A percentile compares a stretch with the other conserved stretches of the same genome.
Conservation (phyloP, 2,888 invertebrate genomes). For the Lasioglossum pauxillum region DNA sequence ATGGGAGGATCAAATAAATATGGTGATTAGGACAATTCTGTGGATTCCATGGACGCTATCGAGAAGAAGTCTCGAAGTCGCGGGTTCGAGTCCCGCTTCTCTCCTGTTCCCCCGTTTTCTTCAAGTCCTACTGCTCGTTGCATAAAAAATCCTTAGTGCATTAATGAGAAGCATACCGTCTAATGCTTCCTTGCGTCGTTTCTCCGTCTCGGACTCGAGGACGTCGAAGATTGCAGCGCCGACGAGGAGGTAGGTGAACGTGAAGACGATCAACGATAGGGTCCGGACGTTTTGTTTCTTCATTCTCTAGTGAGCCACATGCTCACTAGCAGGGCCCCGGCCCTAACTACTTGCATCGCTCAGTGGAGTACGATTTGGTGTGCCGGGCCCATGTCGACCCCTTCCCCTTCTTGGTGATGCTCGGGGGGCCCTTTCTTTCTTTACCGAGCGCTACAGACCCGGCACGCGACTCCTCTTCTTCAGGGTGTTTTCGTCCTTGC, state of each 20-base stretch:
- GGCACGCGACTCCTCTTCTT: constrained; percentile 76
- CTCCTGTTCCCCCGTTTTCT: too few relatives aligned
- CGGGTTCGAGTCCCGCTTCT: too few relatives aligned
- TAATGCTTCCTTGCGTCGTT: constrained; percentile 94
- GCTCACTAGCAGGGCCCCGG: constrained; percentile 85
- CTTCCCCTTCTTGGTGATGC: constrained; percentile 64
- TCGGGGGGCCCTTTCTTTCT: constrained; percentile 56
- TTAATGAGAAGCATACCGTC: constrained; percentile 87
- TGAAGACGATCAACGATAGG: constrained; percentile 99
- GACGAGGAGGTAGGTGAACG: constrained; percentile 99
- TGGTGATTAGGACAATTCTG: too few relatives aligned
- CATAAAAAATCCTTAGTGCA: neutral
- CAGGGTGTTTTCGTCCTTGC: constrained; percentile 74
- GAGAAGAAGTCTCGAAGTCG: too few relatives aligned
- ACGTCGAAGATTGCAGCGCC: constrained; percentile 99
- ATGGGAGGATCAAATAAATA: too few relatives aligned
- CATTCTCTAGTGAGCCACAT: constrained; percentile 93
- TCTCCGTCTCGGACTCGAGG: constrained; percentile 98
- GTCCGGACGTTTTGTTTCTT: constrained; percentile 99
- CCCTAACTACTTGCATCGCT: constrained; percentile 84
- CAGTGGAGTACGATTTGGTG: constrained; percentile 80
- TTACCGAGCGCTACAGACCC: constrained; percentile 78
- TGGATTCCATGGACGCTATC: too few relatives aligned
- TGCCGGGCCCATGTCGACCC: constrained; percentile 80
- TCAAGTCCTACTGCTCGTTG: too few relatives aligned